Evolutionary conservation across 2,113 vertebrate species (phyloP).

Genomic region (Tenrec ecaudatus): DNA sequence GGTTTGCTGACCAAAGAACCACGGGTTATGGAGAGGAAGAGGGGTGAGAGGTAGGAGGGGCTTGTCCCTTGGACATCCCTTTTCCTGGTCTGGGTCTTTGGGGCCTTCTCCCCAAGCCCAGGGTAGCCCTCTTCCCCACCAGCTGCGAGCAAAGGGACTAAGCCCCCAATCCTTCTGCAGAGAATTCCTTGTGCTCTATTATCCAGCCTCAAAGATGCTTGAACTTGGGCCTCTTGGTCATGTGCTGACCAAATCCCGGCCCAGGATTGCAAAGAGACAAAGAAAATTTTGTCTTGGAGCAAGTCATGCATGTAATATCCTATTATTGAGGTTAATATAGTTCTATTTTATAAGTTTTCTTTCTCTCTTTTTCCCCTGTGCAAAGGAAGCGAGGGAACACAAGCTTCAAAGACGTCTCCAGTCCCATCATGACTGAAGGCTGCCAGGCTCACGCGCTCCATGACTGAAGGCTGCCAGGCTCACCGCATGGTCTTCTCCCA

Average conservation of each 20-base stretch:
- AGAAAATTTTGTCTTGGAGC: not conserved
- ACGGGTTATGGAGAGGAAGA: not conserved
- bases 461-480: not conserved
- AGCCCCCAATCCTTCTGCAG: not conserved
- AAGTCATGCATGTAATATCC: not conserved
- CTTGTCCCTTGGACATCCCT: not conserved
- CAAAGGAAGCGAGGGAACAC: not conserved
- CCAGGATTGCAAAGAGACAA: not conserved
- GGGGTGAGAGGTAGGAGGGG: not conserved
- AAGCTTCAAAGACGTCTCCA: not conserved
- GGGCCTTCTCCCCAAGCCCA: not conserved
- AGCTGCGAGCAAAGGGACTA: not conserved
- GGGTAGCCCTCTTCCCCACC: not conserved
- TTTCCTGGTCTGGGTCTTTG: not conserved
- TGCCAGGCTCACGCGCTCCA: not conserved
- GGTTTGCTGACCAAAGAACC: not conserved
- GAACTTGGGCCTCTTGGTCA: not conserved
- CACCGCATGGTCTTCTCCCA: constrained; percentile 34
- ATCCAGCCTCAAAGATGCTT: not conserved
- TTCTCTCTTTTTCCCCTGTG: not conserved
- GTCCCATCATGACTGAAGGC: not conserved
- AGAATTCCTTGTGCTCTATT: not conserved
- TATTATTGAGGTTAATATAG: constrained; percentile 54
- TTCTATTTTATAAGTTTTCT: not conserved
- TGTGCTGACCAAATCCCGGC: not conserved